phyloP scores from a whole-genome alignment of 1,140 invertebrate species.

The Melipona quadrifasciata region DNA sequence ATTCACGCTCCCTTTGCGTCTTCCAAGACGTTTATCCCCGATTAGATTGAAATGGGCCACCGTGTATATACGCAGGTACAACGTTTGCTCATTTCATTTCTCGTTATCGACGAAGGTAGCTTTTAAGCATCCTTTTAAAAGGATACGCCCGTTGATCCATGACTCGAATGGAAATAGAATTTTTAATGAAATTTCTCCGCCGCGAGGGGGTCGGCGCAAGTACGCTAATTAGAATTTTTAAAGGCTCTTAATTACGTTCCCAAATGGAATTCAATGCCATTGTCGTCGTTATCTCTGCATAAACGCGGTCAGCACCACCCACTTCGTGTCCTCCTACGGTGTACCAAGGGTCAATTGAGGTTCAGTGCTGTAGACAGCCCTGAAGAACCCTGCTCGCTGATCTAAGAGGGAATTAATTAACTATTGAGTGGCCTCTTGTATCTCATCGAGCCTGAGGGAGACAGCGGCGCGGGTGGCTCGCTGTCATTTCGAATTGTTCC shows the following conservation, averaged over 20 bases:
- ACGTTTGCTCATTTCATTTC: not conserved
- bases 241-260: constrained; percentile 15
- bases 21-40: not conserved
- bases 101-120: not conserved
- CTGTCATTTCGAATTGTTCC: constrained; percentile 27
- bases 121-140: not conserved
- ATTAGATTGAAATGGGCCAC: not conserved
- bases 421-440: constrained; percentile 27
- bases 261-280: constrained; percentile 38
- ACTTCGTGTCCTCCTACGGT: constrained; percentile 36
- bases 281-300: constrained; percentile 44
- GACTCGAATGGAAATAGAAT: not conserved
- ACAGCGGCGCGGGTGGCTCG: not conserved
- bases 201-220: not conserved
- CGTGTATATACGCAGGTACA: not conserved
- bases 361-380: constrained; percentile 30
- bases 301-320: constrained; percentile 28
- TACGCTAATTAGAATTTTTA: constrained; percentile 45
- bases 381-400: constrained; percentile 32
- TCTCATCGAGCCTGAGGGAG: constrained; percentile 21
- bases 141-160: not conserved
- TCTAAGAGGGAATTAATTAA: constrained; percentile 56
- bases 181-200: constrained; percentile 13
- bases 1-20: not conserved
- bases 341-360: constrained; percentile 32